phyloP scores from a whole-genome alignment of 2,888 invertebrate species.

The Polydrusus pterygomalis region DNA sequence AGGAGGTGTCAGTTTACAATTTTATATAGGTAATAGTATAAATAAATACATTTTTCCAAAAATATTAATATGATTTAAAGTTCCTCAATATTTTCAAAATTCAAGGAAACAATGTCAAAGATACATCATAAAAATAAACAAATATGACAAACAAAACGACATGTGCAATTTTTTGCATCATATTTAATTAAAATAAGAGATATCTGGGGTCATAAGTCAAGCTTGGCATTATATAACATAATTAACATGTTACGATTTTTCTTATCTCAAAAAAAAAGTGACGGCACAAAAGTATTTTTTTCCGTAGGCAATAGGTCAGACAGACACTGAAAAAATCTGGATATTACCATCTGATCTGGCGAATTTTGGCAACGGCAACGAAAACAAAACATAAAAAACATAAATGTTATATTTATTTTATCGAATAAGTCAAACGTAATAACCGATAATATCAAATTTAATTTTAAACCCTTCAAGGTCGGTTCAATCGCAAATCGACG shows the following conservation, averaged over 20 bases:
- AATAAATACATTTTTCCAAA: too few species aligned
- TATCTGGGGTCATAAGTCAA: background rate
- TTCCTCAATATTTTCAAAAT: background rate
- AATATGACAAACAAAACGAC: background rate
- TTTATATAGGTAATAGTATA: too few species aligned
- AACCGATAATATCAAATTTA: too few species aligned
- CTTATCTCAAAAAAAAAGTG: background rate
- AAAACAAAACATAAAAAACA: constrained; percentile 44
- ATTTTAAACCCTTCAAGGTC: too few species aligned
- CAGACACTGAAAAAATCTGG: background rate
- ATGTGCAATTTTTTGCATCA: constrained; percentile 10
- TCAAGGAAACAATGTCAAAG: constrained; percentile 5
- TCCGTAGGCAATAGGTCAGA: too few species aligned
- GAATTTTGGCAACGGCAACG: constrained; percentile 38
- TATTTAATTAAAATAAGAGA: background rate
- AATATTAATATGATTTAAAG: too few species aligned
- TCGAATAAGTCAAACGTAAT: background rate
- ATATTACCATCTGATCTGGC: too few species aligned
- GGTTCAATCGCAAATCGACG: too few species aligned
- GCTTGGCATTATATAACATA: background rate
- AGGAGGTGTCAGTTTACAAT: too few species aligned
- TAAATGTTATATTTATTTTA: background rate
- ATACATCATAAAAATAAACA: background rate
- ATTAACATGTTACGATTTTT: background rate
- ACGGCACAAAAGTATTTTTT: too few species aligned